Conservation (phyloP, 37 sponge, comb jelly and placozoan genomes). For the Chondrilla cf. caribensis region DNA sequence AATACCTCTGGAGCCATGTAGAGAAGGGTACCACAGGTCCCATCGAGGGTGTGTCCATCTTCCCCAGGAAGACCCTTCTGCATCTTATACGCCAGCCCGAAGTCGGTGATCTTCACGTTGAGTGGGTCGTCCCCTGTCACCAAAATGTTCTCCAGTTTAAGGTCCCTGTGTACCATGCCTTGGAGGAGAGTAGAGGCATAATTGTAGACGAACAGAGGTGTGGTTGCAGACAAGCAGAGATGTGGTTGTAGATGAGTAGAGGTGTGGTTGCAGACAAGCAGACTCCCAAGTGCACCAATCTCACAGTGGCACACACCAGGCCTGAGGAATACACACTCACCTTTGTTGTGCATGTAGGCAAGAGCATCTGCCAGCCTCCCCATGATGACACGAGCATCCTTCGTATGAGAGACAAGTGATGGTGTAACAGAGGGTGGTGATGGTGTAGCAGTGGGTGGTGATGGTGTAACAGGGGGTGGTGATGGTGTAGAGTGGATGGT, state of each 20-base stretch:
- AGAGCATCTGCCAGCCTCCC: constrained; percentile 70
- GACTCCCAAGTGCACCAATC: too few relatives aligned
- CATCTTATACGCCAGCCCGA: constrained; percentile 79
- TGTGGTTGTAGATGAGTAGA: too few relatives aligned
- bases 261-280: too few relatives aligned
- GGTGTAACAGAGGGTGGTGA: too few relatives aligned
- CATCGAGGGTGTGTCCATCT: constrained; percentile 67
- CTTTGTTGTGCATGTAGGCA: constrained; percentile 83
- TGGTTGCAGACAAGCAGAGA: too few relatives aligned
- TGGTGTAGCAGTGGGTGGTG: too few relatives aligned
- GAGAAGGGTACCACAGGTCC: constrained; percentile 82
- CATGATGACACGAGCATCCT: constrained; percentile 74
- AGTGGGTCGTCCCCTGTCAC: constrained; percentile 21
- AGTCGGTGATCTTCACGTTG: constrained; percentile 81
- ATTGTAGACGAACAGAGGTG: too few relatives aligned
- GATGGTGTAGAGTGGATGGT: too few relatives aligned
- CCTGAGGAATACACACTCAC: constrained; percentile 59
- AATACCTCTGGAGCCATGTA: constrained; percentile 99
- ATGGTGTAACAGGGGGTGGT: too few relatives aligned
- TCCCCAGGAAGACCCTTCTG: constrained; percentile 44
- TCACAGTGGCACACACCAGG: too few relatives aligned
- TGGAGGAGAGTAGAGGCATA: too few relatives aligned
- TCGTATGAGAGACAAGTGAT: not conserved
- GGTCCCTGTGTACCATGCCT: constrained; percentile 60
- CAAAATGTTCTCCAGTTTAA: constrained; percentile 55